These are phyloP conservation scores for Leptocoma aspasia DNA, from an alignment of 2,113 vertebrate genomes.

Conservation along the genomic window DNA sequence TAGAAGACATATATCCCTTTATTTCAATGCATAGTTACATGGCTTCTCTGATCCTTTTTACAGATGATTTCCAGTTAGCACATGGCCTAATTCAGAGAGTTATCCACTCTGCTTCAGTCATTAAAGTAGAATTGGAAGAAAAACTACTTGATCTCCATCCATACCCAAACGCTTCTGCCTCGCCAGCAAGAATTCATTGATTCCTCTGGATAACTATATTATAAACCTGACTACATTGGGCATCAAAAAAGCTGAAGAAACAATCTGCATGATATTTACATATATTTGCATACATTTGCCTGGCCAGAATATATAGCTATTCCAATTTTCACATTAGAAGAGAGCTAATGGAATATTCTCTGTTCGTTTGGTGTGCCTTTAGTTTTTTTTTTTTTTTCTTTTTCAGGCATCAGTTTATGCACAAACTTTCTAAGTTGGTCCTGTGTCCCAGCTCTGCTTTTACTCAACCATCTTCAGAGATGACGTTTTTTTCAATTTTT, in stretches of 20 bases:
- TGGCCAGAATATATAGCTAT: conserved; percentile 38
- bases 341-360: conserved; percentile 5
- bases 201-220: conserved; percentile 56
- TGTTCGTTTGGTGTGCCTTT: background rate
- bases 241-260: conserved; percentile 67
- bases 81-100: conserved; percentile 26
- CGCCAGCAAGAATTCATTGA: conserved; percentile 57
- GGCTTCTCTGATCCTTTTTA: conserved; percentile 23
- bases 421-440: background rate
- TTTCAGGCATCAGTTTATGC: background rate
- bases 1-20: background rate
- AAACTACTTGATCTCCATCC: conserved; percentile 42
- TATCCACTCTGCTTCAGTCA: conserved; percentile 1
- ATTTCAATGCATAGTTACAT: background rate
- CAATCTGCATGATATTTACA: conserved; percentile 66
- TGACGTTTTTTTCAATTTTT: background rate
- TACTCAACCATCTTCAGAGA: background rate
- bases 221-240: conserved; percentile 40
- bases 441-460: background rate
- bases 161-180: conserved; percentile 36
- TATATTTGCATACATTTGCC: conserved; percentile 50
- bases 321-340: conserved; percentile 48
- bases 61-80: conserved; percentile 24
- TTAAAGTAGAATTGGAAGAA: conserved; percentile 40
- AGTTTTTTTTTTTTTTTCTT: background rate